Evolutionary conservation across 2,797 vertebrate species (phyloP).

Genomic region (Enteromius argenteus): DNA sequence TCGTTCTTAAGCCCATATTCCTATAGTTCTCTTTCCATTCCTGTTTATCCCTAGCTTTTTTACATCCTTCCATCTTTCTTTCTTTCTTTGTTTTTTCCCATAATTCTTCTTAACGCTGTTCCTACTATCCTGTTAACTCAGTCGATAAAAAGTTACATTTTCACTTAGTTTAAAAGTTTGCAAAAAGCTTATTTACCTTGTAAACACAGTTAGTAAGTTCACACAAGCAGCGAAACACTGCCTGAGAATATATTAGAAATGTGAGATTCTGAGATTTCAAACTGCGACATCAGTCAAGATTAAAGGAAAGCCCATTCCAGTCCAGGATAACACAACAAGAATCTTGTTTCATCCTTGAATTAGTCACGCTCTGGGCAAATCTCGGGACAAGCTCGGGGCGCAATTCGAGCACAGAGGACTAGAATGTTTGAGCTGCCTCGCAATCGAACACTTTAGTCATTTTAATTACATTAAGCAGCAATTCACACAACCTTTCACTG

Average conservation of each 20-base stretch:
- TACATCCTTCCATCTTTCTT: not conserved
- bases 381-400: conserved; percentile 17
- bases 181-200: not conserved
- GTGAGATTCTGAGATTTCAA: conserved; percentile 2
- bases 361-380: conserved; percentile 19
- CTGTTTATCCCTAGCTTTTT: not conserved
- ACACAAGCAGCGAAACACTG: not conserved
- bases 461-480: conserved; percentile 42
- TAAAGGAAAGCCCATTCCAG: conserved; percentile 16
- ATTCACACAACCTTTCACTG: conserved; percentile 25
- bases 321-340: conserved; percentile 5
- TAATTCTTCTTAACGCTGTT: not conserved
- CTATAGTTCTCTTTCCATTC: not conserved
- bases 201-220: not conserved
- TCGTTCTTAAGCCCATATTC: not conserved
- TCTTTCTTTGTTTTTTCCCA: not conserved
- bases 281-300: conserved; percentile 23
- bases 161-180: not conserved
- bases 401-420: not conserved
- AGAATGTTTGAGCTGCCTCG: conserved; percentile 9
- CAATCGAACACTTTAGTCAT: conserved; percentile 23
- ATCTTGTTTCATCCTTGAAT: conserved; percentile 15
- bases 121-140: not conserved
- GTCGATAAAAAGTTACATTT: not conserved
- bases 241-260: conserved; percentile 7